Conservation (phyloP, 2,888 invertebrate species). For the Sepiola atlantica region DNA sequence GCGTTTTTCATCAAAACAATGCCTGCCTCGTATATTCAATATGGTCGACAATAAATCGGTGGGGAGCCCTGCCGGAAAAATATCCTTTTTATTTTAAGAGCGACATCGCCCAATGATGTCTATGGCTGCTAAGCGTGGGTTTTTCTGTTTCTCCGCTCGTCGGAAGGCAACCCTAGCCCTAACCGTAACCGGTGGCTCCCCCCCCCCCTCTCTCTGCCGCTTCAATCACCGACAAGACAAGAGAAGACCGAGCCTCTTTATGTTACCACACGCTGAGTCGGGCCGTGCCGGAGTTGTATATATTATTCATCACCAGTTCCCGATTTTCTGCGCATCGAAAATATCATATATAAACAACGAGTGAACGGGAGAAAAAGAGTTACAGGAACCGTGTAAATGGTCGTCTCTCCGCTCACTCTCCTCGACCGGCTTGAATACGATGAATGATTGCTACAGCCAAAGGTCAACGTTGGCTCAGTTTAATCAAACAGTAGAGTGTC, state of each 20-base stretch:
- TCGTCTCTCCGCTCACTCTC: too few relatives aligned
- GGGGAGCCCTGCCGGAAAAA: not conserved
- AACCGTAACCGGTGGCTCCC: not conserved
- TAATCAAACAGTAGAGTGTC: not conserved
- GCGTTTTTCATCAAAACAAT: not conserved
- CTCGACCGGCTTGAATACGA: not conserved
- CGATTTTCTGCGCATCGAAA: not conserved
- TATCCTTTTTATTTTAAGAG: not conserved
- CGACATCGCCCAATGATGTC: not conserved
- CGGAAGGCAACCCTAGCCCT: too few relatives aligned
- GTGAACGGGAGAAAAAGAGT: not conserved
- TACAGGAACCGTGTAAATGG: not conserved
- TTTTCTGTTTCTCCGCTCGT: not conserved
- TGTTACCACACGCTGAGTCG: not conserved
- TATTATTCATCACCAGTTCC: slow-evolving; percentile 20
- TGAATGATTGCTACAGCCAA: not conserved
- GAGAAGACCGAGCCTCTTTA: slow-evolving; percentile 1
- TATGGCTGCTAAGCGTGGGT: not conserved
- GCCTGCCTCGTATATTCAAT: slow-evolving; percentile 18
- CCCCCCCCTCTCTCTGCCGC: too few relatives aligned
- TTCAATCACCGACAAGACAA: not conserved
- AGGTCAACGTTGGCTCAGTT: not conserved
- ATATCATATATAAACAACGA: not conserved
- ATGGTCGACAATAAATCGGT: not conserved
- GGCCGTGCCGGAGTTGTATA: not conserved